Percentiles rank a stretch among this genome's conserved stretches.
Conservation (phyloP, 2,888 invertebrate species). For the Merodon equestris region DNA sequence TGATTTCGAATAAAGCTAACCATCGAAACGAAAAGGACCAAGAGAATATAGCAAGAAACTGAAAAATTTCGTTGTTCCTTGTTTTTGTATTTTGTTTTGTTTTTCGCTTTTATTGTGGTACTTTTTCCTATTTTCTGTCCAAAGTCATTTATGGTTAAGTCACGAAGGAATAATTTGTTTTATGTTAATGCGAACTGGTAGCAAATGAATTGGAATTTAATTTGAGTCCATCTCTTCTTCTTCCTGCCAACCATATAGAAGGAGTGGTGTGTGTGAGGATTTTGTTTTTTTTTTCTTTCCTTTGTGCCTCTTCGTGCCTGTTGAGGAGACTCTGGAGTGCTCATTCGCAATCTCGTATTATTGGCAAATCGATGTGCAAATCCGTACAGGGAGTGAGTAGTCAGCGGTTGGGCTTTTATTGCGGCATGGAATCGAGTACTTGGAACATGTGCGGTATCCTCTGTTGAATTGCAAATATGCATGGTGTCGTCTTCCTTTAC, state of each 20-base stretch:
- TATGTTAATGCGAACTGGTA: slow-evolving; percentile 77
- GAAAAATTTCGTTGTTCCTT: slow-evolving; percentile 38
- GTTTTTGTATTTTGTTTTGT: no score
- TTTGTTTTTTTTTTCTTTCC: slow-evolving; percentile 14
- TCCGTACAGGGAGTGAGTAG: slow-evolving; percentile 43
- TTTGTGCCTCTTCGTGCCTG: background rate
- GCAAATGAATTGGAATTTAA: slow-evolving; percentile 79
- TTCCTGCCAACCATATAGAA: slow-evolving; percentile 41
- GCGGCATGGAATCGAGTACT: slow-evolving; percentile 21
- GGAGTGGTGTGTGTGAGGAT: slow-evolving; percentile 51
- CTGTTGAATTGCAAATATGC: slow-evolving; percentile 57
- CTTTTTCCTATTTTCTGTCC: slow-evolving; percentile 65
- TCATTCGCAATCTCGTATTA: slow-evolving; percentile 47
- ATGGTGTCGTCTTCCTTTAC: slow-evolving; percentile 23
- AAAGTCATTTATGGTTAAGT: slow-evolving; percentile 79
- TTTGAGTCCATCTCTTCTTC: slow-evolving; percentile 73
- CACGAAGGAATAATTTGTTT: slow-evolving; percentile 80
- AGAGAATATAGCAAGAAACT: slow-evolving; percentile 20
- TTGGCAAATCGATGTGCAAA: slow-evolving; percentile 67
- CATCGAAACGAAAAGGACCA: slow-evolving; percentile 7
- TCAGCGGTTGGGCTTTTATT: slow-evolving; percentile 37
- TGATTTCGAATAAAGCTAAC: slow-evolving; percentile 42
- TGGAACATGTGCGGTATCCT: slow-evolving; percentile 42
- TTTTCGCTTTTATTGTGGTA: slow-evolving; percentile 1
- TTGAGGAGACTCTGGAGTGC: slow-evolving; percentile 29